Conservation (phyloP, 2,888 invertebrate species). For the Lasioglossum leucozonium region DNA sequence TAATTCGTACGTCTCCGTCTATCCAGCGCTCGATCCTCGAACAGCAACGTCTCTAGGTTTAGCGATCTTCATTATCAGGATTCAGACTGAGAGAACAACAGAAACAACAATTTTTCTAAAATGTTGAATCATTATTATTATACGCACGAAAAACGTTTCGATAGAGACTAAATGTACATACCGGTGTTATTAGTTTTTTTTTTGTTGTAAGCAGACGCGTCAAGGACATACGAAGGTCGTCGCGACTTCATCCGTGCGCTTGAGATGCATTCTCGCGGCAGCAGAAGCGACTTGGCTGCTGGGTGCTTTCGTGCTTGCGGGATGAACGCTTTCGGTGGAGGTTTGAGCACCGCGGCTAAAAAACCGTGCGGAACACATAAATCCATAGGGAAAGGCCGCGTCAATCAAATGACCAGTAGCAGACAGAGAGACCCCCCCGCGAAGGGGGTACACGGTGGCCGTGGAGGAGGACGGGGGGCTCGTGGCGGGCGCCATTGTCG, state of each 20-base stretch:
- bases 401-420: conserved; percentile 73
- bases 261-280: not conserved
- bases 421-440: conserved; percentile 69
- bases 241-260: no score
- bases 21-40: not conserved
- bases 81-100: no score
- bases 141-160: not conserved
- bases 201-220: not conserved
- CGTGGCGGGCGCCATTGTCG: conserved; percentile 73
- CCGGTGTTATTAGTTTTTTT: not conserved
- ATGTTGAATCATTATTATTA: not conserved
- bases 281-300: not conserved
- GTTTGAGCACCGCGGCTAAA: not conserved
- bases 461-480: conserved; percentile 55
- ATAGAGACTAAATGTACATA: not conserved
- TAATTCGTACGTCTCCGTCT: not conserved
- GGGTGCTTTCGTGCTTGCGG: not conserved
- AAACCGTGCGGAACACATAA: conserved; percentile 10
- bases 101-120: not conserved
- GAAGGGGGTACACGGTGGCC: conserved; percentile 65
- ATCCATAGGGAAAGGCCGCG: conserved; percentile 57
- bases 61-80: not conserved
- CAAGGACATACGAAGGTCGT: not conserved
- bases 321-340: not conserved
- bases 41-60: not conserved